A percentile compares a stretch with the other conserved stretches of the same genome.
Evolutionary conservation across 2,113 vertebrate species (phyloP).

Genomic region (rabbit (Oryctolagus cuniculus)): mOryCun1.1 NC_091433.1:20810001-20810500

Average conservation of each 20-base stretch:
- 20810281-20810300: background rate
- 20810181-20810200: background rate
- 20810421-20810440: background rate
- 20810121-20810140: background rate
- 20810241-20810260: background rate
- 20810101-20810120: background rate
- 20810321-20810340: background rate
- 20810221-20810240: background rate
- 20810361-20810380: background rate
- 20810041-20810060: background rate
- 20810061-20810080: background rate
- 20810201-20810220: background rate
- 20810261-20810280: fast-evolving
- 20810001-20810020: background rate
- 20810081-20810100: background rate
- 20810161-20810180: background rate
- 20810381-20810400: background rate
- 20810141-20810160: constrained; percentile 2
- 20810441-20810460: background rate
- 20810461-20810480: fast-evolving
- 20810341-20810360: background rate
- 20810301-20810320: background rate
- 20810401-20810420: background rate
- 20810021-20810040: background rate
- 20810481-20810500: background rate